Conservation (phyloP, 2,888 invertebrate genomes). For the Gerris lacustris region DNA sequence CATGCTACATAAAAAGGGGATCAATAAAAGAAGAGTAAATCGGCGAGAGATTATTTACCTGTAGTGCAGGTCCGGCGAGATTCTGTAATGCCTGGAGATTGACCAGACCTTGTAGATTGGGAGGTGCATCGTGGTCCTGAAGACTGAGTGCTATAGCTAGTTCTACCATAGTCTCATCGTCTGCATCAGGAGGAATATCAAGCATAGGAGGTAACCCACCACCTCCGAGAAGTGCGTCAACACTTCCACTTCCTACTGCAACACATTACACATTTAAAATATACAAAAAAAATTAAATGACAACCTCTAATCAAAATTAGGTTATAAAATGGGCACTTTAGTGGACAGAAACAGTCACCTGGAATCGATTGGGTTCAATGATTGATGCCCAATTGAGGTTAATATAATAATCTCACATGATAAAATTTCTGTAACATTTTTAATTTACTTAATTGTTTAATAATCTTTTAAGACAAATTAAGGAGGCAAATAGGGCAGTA, state of each 20-base stretch:
- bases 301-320: not conserved
- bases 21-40: no score
- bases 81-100: constrained; percentile 35
- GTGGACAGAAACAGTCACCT: not conserved
- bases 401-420: not conserved
- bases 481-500: no score
- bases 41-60: constrained; percentile 23
- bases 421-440: no score
- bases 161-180: constrained; percentile 94
- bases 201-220: constrained; percentile 64
- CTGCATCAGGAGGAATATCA: constrained; percentile 86
- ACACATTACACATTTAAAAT: constrained; percentile 5
- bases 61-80: constrained; percentile 37
- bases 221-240: constrained; percentile 39
- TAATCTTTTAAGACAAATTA: no score
- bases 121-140: constrained; percentile 54
- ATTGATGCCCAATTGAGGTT: not conserved
- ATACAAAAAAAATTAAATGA: not conserved
- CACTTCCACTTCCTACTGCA: constrained; percentile 28
- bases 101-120: constrained; percentile 40
- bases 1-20: no score
- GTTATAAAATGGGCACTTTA: not conserved
- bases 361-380: no score
- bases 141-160: constrained; percentile 88
- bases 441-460: no score